Base-by-base conservation (phyloP, 2,113 vertebrate species). In the Climacteris rufus region DNA sequence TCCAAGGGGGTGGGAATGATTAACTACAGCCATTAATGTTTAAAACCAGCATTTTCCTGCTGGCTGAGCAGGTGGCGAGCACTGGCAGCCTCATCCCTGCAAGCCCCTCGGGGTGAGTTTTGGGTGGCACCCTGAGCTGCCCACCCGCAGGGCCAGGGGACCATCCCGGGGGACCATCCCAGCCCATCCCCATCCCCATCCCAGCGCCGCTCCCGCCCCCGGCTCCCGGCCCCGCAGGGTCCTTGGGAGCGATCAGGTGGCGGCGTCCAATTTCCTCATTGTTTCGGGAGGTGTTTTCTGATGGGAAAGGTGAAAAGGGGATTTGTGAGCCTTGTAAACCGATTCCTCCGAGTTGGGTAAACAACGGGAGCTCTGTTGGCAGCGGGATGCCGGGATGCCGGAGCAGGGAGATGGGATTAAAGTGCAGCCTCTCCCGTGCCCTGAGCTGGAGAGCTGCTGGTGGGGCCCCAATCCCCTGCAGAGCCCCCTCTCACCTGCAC, bases 281-380 rank as follows among this genome's bases (percentile, higher is more conserved):
- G 97, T 97, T 98, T 96, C 49, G 3, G 91, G 96, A 97, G 97
- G 97, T 97, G 97, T 98, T 97, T 97, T 97, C 97, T 97, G 97
- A 97, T 98, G 97, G 97, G 97, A 98, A 97, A 98, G 97, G 97
- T 97, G 97, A 97, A 98, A 98, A 97, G 97, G 98, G 97, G 83
- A 97, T 97, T 97, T 97, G 97, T 96, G 97, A 96, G 96, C 93
- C 97, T 94, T 97, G 97, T 97, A 98, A 98, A 97, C 70, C 28
- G 94, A 98, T 92, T 97, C 97, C 96, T 96, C 91, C 3, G 50
- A 95, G 97, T 97, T 97, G 97, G 96, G 97, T 97, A 98, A 97
- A 97, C 97, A 97, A 97, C 93, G 95, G 94, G 91, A 93, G 97
- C 96, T 97, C 96, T 97, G 97, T 97, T 98, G 95, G 96, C 96